Conservation (phyloP, 2,797 vertebrate genomes). For the Gallinago nigripennis region DNA sequence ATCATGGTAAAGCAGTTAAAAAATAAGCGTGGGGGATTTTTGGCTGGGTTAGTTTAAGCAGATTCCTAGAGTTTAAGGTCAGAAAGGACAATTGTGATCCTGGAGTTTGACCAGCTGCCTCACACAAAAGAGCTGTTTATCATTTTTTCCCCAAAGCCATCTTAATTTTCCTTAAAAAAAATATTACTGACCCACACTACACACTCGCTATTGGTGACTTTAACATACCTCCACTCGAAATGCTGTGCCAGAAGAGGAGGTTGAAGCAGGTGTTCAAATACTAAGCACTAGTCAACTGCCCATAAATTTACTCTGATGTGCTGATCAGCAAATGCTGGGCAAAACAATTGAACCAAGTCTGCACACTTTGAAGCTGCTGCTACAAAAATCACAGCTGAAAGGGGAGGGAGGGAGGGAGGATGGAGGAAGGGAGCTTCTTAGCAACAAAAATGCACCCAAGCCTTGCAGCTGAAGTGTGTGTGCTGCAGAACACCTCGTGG, state of each 20-base stretch:
- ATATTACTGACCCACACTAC: neutral
- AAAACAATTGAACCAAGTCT: conserved; percentile 41
- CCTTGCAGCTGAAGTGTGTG: neutral
- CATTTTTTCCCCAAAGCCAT: neutral
- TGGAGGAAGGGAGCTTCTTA: conserved; percentile 6
- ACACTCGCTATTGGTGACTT: neutral
- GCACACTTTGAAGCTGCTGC: conserved; percentile 34
- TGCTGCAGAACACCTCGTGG: neutral
- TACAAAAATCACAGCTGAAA: conserved; percentile 44
- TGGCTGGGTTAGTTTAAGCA: neutral
- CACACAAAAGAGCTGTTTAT: neutral
- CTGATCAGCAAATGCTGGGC: neutral
- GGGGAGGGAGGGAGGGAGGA: neutral
- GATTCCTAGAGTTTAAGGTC: conserved; percentile 8
- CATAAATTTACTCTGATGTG: conserved; percentile 36
- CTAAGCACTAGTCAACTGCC: neutral
- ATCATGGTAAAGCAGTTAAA: neutral
- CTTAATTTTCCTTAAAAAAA: conserved; percentile 7
- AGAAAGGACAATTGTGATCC: neutral
- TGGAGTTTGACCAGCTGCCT: neutral
- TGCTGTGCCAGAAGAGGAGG: neutral
- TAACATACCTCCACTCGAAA: neutral
- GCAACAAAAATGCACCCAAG: neutral
- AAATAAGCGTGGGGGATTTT: neutral
- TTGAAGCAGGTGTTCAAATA: conserved; percentile 48